Evolutionary conservation across 2,888 invertebrate species (phyloP).

Genomic region (Caenorhabditis panamensis): DNA sequence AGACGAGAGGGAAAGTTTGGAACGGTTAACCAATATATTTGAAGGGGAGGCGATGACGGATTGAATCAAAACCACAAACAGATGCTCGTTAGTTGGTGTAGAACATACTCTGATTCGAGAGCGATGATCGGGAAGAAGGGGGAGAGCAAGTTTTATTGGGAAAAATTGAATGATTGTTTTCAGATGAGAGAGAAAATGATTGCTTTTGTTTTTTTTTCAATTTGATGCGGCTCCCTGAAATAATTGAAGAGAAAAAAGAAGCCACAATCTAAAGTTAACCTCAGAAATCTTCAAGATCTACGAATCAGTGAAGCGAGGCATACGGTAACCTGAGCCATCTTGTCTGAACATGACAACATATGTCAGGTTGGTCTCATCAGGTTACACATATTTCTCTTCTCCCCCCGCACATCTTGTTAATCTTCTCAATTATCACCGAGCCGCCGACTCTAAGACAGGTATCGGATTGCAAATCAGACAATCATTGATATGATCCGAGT

Average conservation of each 20-base stretch:
- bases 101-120: slow-evolving; percentile 54
- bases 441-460: slow-evolving; percentile 41
- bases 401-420: slow-evolving; percentile 56
- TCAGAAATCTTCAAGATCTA: background rate
- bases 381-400: slow-evolving; percentile 50
- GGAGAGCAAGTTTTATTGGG: slow-evolving; percentile 41
- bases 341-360: slow-evolving; percentile 65
- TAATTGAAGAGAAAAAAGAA: slow-evolving; percentile 2
- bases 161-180: slow-evolving; percentile 63
- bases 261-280: too few relatives aligned
- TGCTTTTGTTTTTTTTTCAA: slow-evolving; percentile 4
- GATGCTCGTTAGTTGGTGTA: slow-evolving; percentile 60
- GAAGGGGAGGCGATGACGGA: slow-evolving; percentile 47
- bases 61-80: slow-evolving; percentile 58
- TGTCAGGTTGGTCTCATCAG: slow-evolving; percentile 59
- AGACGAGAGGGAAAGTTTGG: slow-evolving; percentile 1
- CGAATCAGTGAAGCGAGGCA: background rate
- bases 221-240: too few relatives aligned
- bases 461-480: slow-evolving; percentile 42
- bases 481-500: slow-evolving; percentile 46
- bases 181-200: slow-evolving; percentile 43
- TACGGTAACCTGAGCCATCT: slow-evolving; percentile 62
- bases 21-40: slow-evolving; percentile 50
- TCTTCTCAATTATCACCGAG: slow-evolving; percentile 63
- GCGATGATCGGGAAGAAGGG: slow-evolving; percentile 27